Evolutionary conservation across 1,140 invertebrate species (phyloP).

Genomic region (Chironomus tepperi): DNA sequence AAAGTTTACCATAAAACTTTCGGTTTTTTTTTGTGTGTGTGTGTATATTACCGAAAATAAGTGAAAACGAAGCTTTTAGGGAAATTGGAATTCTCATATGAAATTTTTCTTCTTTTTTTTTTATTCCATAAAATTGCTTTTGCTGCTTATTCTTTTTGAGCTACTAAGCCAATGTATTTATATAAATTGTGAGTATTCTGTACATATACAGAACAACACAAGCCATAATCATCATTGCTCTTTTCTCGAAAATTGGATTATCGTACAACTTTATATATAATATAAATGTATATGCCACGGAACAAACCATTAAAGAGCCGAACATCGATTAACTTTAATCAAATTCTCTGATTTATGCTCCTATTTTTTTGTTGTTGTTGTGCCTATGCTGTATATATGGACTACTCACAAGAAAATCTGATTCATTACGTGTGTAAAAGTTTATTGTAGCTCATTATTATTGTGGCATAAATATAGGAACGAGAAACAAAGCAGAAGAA

Average conservation of each 20-base stretch:
- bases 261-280: neutral
- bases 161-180: too few relatives aligned
- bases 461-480: neutral
- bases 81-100: conserved; percentile 2
- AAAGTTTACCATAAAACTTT: conserved; percentile 10
- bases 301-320: neutral
- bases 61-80: neutral
- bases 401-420: neutral
- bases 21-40: neutral
- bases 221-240: neutral
- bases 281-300: neutral
- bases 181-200: too few relatives aligned
- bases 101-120: neutral
- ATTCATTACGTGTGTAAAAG: conserved; percentile 24
- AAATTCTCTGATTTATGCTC: neutral
- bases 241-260: neutral
- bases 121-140: neutral
- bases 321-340: conserved; percentile 18
- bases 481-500: neutral
- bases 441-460: conserved; percentile 20
- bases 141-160: too few relatives aligned
- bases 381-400: too few relatives aligned
- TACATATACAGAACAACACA: neutral
- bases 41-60: neutral
- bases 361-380: too few relatives aligned